Evolutionary conservation across 1,140 invertebrate species (phyloP).

Genomic region (Psix sp.): DNA sequence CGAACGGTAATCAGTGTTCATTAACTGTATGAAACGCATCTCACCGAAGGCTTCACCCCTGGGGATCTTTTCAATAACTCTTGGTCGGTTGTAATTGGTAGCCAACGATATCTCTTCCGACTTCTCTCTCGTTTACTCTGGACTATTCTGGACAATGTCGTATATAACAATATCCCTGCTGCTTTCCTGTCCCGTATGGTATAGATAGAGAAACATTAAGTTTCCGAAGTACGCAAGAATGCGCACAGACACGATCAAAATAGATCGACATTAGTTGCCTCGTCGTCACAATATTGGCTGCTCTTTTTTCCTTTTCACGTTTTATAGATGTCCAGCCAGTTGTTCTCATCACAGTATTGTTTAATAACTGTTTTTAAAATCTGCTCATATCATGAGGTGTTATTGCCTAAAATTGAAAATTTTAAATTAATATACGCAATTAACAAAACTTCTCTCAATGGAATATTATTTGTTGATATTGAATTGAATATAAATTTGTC

Average conservation of each 20-base stretch:
- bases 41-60: conserved; percentile 64
- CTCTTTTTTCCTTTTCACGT: conserved; percentile 67
- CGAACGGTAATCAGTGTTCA: conserved; percentile 76
- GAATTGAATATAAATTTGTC: too few species aligned
- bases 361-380: too few species aligned
- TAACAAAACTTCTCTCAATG: too few species aligned
- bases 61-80: conserved; percentile 77
- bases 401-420: too few species aligned
- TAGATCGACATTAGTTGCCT: conserved; percentile 64
- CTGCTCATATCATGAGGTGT: too few species aligned
- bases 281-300: conserved; percentile 55
- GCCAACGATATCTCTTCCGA: conserved; percentile 70
- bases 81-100: conserved; percentile 75
- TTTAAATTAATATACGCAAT: too few species aligned
- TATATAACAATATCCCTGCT: conserved; percentile 76
- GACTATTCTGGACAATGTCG: conserved; percentile 68
- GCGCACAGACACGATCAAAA: conserved; percentile 56
- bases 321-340: conserved; percentile 59
- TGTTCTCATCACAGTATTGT: conserved; percentile 57
- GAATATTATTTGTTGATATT: too few species aligned
- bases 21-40: conserved; percentile 69
- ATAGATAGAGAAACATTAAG: conserved; percentile 77
- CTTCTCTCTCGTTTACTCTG: conserved; percentile 61
- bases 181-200: conserved; percentile 67
- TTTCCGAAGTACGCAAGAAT: conserved; percentile 65